phyloP scores from a whole-genome alignment of 2,797 vertebrate species.

The Diplodus puntazzo region DNA sequence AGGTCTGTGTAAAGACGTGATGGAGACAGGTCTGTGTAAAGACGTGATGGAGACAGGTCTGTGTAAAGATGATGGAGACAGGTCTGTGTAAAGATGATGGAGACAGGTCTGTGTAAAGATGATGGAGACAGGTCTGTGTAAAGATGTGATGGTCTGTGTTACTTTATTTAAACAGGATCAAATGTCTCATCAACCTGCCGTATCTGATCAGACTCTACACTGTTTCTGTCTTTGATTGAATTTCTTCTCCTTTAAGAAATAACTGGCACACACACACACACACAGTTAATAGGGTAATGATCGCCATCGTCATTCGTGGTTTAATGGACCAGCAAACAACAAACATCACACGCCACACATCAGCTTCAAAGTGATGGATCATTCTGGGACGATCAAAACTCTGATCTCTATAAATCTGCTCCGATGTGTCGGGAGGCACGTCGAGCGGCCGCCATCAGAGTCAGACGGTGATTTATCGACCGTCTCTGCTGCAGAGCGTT shows the following conservation, averaged over 20 bases:
- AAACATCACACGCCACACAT: conserved; percentile 42
- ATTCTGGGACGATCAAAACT: conserved; percentile 35
- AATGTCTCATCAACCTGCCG: no score
- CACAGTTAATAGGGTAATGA: conserved; percentile 41
- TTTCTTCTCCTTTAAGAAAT: not conserved
- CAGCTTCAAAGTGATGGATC: conserved; percentile 27
- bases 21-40: no score
- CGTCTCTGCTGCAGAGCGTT: not conserved
- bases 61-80: no score
- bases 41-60: no score
- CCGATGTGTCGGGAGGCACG: conserved; percentile 5
- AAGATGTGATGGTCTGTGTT: no score
- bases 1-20: no score
- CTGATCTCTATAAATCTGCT: conserved; percentile 36
- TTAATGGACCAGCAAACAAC: conserved; percentile 54
- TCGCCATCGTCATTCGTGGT: not conserved
- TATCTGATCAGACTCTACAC: no score
- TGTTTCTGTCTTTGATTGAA: no score
- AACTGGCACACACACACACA: not conserved
- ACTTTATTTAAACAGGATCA: no score
- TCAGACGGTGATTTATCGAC: conserved; percentile 21
- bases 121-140: no score
- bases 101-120: no score
- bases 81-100: no score
- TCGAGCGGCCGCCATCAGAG: conserved; percentile 6